Percentiles rank a stretch among this genome's conserved stretches.
These are phyloP conservation scores for Calonectris borealis DNA, from an alignment of 2,113 vertebrate genomes.

Conservation along the genomic window DNA sequence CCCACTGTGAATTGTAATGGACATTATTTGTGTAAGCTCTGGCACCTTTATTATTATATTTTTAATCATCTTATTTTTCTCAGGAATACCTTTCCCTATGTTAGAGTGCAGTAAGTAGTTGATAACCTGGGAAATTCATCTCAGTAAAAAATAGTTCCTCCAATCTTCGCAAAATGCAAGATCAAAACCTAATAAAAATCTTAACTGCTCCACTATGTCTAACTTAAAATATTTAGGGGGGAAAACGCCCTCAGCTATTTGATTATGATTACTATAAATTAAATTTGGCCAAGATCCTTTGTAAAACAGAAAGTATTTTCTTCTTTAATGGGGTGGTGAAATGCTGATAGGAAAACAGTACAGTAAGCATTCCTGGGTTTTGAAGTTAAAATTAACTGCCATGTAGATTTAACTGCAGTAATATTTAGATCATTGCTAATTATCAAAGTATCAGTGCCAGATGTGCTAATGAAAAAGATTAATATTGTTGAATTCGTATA, in stretches of 20 bases:
- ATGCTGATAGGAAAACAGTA: neutral
- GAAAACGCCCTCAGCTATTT: neutral
- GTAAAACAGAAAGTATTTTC: neutral
- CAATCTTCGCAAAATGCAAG: neutral
- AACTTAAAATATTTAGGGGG: neutral
- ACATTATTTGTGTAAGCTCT: neutral
- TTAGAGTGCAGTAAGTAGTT: neutral
- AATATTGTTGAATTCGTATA: neutral
- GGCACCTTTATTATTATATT: neutral
- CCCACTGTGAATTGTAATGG: neutral
- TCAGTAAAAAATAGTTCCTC: neutral
- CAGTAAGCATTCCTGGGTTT: neutral
- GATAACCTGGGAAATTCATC: neutral
- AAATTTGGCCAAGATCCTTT: neutral
- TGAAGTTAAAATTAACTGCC: neutral
- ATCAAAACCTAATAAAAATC: constrained; percentile 4
- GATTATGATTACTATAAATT: neutral
- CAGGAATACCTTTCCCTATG: neutral
- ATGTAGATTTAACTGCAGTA: neutral
- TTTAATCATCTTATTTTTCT: neutral
- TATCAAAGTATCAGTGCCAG: neutral
- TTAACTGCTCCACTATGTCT: neutral
- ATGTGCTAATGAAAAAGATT: neutral
- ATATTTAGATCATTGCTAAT: neutral
- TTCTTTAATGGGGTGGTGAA: neutral